phyloP scores from a whole-genome alignment of 1,140 invertebrate genomes.

The Delia radicum region DNA sequence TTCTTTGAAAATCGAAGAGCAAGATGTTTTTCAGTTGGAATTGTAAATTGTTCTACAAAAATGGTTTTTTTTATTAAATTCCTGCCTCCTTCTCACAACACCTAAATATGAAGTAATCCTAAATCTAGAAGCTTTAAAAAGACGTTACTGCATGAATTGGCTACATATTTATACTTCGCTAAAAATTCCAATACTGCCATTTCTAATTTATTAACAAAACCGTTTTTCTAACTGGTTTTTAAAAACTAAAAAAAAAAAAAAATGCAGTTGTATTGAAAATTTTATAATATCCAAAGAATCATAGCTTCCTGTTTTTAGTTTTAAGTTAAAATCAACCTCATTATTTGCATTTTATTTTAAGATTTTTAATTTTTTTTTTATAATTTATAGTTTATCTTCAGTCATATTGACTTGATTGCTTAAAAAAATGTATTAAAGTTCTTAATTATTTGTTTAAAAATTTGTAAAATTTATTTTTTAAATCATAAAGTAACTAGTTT shows the following conservation, averaged over 20 bases:
- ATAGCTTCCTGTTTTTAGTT: neutral
- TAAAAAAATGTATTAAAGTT: neutral
- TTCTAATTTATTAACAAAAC: neutral
- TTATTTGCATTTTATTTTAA: neutral
- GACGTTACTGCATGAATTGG: neutral
- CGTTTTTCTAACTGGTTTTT: neutral
- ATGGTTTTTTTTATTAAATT: too few species aligned
- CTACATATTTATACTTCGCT: neutral
- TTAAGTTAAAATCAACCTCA: neutral
- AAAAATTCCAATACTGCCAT: conserved; percentile 12
- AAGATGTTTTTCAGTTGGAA: conserved; percentile 53
- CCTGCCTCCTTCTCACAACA: neutral
- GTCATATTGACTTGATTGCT: conserved; percentile 16
- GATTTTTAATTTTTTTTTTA: neutral
- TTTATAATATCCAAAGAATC: neutral
- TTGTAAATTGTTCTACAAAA: conserved; percentile 34
- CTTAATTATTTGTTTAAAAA: neutral
- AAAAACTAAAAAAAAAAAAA: neutral
- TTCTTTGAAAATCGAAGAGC: conserved; percentile 51
- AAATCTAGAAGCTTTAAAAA: conserved; percentile 14
- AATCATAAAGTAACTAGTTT: neutral
- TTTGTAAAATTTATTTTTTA: neutral
- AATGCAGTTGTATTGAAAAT: neutral
- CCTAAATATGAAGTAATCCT: neutral
- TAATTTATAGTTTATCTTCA: neutral